A percentile compares a stretch with the other conserved stretches of the same genome.
These are phyloP conservation scores for Ophioninae sp. DNA, from an alignment of 2,888 invertebrate genomes.

Conservation along the genomic window DNA sequence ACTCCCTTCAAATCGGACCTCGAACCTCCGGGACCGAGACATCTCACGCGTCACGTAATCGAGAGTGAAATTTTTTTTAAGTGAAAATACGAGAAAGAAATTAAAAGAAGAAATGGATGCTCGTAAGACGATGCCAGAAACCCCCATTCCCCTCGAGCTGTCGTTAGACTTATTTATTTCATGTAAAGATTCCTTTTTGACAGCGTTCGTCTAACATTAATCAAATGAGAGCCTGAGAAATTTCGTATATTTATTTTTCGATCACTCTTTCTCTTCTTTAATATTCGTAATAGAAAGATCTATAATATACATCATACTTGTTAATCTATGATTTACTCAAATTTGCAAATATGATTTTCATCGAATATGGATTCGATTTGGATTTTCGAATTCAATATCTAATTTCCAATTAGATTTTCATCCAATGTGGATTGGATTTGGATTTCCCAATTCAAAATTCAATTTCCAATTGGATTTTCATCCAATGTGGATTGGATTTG, in stretches of 20 bases:
- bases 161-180: conserved; percentile 13
- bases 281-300: neutral
- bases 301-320: conserved; percentile 9
- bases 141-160: neutral
- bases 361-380: too few species aligned
- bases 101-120: neutral
- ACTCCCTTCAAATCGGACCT: conserved; percentile 19
- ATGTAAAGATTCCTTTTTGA: conserved; percentile 6
- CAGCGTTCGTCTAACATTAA: conserved; percentile 22
- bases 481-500: too few species aligned
- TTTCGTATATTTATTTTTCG: conserved; percentile 3
- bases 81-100: neutral
- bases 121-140: neutral
- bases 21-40: conserved; percentile 19
- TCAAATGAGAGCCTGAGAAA: conserved; percentile 9
- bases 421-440: too few species aligned
- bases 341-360: too few species aligned
- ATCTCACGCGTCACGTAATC: conserved; percentile 35
- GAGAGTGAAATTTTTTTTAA: neutral
- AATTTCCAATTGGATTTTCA: too few species aligned
- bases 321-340: neutral
- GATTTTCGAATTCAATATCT: too few species aligned
- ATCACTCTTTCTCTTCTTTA: neutral
- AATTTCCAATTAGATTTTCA: too few species aligned
- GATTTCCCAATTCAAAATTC: too few species aligned